A percentile compares a stretch with the other conserved stretches of the same genome.
Conservation (phyloP, 2,797 vertebrate species). For the Notoglanidium macrostoma region DNA sequence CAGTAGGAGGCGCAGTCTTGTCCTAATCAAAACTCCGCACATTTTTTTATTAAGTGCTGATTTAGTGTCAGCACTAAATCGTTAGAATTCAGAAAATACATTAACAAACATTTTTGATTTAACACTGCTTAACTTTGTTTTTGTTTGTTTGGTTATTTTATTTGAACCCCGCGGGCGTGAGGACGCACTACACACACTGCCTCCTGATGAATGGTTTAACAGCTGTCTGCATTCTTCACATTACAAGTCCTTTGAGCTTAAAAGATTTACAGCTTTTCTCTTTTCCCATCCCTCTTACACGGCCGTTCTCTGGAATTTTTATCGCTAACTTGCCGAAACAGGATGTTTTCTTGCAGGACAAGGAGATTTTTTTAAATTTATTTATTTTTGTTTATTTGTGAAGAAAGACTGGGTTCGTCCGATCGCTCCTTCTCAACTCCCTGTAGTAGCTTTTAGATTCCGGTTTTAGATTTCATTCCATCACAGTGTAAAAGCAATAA, state of each 20-base stretch:
- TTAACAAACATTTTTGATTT: neutral
- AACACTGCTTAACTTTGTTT: neutral
- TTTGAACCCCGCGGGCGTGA: neutral
- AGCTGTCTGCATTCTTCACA: constrained; percentile 47
- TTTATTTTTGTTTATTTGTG: neutral
- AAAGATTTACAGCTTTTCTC: constrained; percentile 30
- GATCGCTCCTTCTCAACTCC: neutral
- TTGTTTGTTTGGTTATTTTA: neutral
- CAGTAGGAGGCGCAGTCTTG: constrained; percentile 1
- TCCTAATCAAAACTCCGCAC: neutral
- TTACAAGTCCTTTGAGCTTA: constrained; percentile 1
- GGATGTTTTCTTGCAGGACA: constrained; percentile 50
- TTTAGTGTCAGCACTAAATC: neutral
- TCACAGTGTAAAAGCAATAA: neutral
- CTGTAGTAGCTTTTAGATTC: neutral
- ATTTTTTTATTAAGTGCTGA: no score
- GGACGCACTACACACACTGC: neutral
- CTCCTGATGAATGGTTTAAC: constrained; percentile 35
- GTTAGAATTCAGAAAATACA: neutral
- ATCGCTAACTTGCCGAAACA: constrained; percentile 45
- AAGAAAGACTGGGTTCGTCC: neutral
- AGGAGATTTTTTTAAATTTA: neutral
- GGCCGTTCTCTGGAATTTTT: constrained; percentile 42
- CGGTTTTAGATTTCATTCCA: neutral
- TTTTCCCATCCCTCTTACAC: constrained; percentile 2